Evolutionary conservation across 92 coral and sea anemone genomes (phyloP), one percentile per base, ranked within the genome.

Genomic region (Porites cylindrica): DNA sequence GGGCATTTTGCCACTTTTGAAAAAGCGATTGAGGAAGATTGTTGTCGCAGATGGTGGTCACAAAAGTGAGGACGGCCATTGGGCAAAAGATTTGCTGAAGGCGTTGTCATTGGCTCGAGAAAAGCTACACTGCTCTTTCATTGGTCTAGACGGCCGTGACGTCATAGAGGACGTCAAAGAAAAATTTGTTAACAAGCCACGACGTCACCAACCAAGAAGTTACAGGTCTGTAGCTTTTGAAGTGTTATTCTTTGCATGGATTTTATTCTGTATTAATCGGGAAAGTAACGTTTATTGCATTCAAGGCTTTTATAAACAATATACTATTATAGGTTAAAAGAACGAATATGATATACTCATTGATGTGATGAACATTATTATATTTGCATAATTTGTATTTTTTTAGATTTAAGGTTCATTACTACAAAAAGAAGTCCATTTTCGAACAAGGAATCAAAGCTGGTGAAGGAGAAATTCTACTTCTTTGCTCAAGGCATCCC

Each of bases 91-190:
- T 20, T 85, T 92, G 19, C 85, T 94, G 0, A 9, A 68, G 29
- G 96, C 95, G 17, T 82, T 94, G 12, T 51, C 93, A 19, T 79
- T 94, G 75, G 96, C 96, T 6, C 88, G 96, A 3, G 88, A 89
- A 67, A 92, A 92, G 75, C 93, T 94, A 3, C 89, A 87, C 68
- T 94, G 96, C 67, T 91, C 94, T 43, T 94, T 94, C 78, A 81
- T 81, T 20, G 93, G 94, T 9, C 7, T 92, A 17, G 89, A 89
- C 51, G 93, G 94, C 38, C 89, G 92, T 53, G 94, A 91, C 66
- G 77, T 88, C n/a, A 67, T 53, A 19, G 92, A 91, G 59, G 94
- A 92, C 43, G 63, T 92, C 20, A 82, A 78, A 65, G 85, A 77
- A 24, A 85, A 66, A 56, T 89, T 92, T 59, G 82, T 92, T 53